Conservation (phyloP, 2,113 vertebrate genomes). For the Sus scrofa region DNA sequence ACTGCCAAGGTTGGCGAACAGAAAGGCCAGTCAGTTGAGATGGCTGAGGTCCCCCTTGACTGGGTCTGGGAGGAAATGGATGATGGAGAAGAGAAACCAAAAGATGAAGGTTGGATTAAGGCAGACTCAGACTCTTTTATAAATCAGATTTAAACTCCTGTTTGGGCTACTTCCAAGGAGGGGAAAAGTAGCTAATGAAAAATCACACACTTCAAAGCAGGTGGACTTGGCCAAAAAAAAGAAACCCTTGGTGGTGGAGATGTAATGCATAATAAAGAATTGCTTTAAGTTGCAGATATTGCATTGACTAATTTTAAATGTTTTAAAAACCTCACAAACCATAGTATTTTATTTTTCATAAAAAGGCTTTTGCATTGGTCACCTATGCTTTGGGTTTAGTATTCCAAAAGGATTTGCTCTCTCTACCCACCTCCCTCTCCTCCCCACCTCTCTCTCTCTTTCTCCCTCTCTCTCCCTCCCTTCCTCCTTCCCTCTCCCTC, state of each 20-base stretch:
- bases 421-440: rapidly evolving
- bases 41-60: neutral
- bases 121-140: neutral
- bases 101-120: neutral
- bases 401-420: neutral
- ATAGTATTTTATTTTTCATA: slow-evolving; percentile 43
- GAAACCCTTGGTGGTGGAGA: neutral
- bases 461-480: too few relatives aligned
- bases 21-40: neutral
- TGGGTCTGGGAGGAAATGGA: neutral
- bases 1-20: neutral
- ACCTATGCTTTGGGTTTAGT: neutral
- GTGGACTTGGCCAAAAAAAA: neutral
- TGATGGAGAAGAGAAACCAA: neutral
- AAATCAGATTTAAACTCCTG: neutral
- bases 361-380: slow-evolving; percentile 2
- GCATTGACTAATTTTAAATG: slow-evolving; percentile 20
- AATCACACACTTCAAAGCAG: slow-evolving; percentile 12
- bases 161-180: slow-evolving; percentile 28
- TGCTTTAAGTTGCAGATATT: neutral
- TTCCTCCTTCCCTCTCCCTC: too few relatives aligned
- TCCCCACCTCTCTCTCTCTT: too few relatives aligned
- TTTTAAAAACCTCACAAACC: neutral
- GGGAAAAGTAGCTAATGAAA: slow-evolving; percentile 31
- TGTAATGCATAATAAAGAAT: neutral